These are phyloP conservation scores for Pseudomyrmex gracilis DNA, from an alignment of 1,140 invertebrate genomes.

Conservation along the genomic window DNA sequence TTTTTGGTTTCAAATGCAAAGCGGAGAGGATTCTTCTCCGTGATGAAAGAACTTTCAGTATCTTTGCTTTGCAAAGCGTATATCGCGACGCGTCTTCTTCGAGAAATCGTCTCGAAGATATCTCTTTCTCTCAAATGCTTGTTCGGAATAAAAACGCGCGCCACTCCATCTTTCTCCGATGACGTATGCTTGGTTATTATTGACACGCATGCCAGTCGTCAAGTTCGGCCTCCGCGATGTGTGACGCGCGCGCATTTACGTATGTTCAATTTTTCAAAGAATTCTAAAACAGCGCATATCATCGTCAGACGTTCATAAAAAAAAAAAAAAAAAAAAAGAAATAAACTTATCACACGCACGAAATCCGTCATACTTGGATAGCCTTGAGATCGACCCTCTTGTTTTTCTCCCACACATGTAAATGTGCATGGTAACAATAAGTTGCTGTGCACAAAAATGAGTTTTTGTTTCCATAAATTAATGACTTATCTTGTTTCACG, in stretches of 20 bases:
- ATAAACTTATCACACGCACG: too few relatives aligned
- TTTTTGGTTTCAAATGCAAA: neutral
- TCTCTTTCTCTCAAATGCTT: neutral
- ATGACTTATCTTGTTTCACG: neutral
- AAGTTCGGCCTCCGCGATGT: neutral
- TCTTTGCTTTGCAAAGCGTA: neutral
- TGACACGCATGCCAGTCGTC: conserved; percentile 8
- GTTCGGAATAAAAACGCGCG: neutral
- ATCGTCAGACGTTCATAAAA: neutral
- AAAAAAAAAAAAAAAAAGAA: neutral
- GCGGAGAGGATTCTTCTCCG: neutral
- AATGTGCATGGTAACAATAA: neutral
- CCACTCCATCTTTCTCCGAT: conserved; percentile 13
- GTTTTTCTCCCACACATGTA: too few relatives aligned
- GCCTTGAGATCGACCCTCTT: neutral
- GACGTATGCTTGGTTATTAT: conserved; percentile 38
- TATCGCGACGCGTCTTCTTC: neutral
- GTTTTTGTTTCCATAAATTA: neutral
- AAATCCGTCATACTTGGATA: too few relatives aligned
- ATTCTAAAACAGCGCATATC: neutral
- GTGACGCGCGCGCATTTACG: conserved; percentile 9
- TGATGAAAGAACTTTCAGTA: neutral
- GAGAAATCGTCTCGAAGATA: neutral
- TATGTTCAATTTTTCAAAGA: conserved; percentile 34
- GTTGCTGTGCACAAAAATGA: neutral